phyloP scores from a whole-genome alignment of 2,113 vertebrate species.

The Pteropus alecto region DNA sequence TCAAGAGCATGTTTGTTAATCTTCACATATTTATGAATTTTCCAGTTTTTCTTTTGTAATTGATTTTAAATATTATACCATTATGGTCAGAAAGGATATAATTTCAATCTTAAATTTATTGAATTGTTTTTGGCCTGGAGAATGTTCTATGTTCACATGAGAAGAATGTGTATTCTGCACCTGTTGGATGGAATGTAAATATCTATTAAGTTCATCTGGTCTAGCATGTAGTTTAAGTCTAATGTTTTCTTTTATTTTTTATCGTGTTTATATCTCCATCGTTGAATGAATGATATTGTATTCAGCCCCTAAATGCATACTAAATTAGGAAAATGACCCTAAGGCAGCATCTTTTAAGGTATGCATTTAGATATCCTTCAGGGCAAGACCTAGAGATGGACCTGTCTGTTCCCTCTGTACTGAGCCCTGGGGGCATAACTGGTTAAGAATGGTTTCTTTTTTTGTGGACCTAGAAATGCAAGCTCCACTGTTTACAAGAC shows the following conservation, averaged over 20 bases:
- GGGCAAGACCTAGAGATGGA: no score
- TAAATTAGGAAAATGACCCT: background rate
- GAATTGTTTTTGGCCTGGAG: background rate
- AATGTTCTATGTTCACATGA: background rate
- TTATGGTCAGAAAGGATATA: background rate
- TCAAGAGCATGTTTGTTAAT: background rate
- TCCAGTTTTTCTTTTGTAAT: background rate
- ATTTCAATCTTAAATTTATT: background rate
- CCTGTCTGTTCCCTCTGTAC: background rate
- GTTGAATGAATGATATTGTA: background rate
- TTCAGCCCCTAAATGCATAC: background rate
- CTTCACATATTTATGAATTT: background rate
- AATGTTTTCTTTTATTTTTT: background rate
- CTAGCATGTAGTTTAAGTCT: background rate
- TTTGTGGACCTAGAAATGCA: background rate
- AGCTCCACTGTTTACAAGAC: background rate
- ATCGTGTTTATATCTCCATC: background rate
- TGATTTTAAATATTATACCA: background rate
- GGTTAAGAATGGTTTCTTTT: background rate
- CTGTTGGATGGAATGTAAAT: background rate
- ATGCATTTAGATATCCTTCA: background rate
- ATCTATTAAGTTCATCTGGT: background rate
- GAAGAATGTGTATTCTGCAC: background rate
- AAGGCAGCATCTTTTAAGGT: background rate
- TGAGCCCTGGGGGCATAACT: background rate